A percentile compares a stretch with the other conserved stretches of the same genome.
Conservation (phyloP, 2,113 vertebrate species). For the Kryptolebias marmoratus region DNA sequence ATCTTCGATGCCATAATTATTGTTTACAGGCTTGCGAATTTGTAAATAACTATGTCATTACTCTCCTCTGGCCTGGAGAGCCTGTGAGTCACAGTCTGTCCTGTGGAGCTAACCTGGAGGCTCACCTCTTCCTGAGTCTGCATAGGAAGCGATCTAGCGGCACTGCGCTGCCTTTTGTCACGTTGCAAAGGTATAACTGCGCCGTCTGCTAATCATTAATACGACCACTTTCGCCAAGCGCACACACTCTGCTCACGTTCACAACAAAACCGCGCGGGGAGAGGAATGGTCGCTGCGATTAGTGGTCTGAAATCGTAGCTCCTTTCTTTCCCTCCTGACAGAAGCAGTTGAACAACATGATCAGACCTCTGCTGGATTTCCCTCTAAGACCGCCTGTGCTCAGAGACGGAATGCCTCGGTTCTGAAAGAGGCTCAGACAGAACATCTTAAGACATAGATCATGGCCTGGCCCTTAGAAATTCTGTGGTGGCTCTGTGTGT, state of each 20-base stretch:
- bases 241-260: not conserved
- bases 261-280: not conserved
- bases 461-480: constrained; percentile 3
- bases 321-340: not conserved
- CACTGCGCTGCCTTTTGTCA: not conserved
- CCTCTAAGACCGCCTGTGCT: too few relatives aligned
- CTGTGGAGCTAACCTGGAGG: not conserved
- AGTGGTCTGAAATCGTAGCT: not conserved
- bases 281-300: not conserved
- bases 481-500: constrained; percentile 13
- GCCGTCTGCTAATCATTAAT: not conserved
- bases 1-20: not conserved
- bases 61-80: not conserved
- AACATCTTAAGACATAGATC: not conserved
- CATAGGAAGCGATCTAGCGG: not conserved
- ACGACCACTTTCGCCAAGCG: not conserved
- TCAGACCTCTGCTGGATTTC: too few relatives aligned
- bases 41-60: constrained; percentile 12
- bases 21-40: constrained; percentile 3
- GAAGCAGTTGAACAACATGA: not conserved
- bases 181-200: not conserved
- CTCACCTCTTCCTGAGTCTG: not conserved
- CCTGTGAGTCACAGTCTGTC: not conserved
- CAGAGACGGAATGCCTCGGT: not conserved
- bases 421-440: not conserved